Percentiles rank a stretch among this genome's conserved stretches.
phyloP scores from a whole-genome alignment of 2,113 vertebrate genomes.

The Pachypanchax playfairii region DNA sequence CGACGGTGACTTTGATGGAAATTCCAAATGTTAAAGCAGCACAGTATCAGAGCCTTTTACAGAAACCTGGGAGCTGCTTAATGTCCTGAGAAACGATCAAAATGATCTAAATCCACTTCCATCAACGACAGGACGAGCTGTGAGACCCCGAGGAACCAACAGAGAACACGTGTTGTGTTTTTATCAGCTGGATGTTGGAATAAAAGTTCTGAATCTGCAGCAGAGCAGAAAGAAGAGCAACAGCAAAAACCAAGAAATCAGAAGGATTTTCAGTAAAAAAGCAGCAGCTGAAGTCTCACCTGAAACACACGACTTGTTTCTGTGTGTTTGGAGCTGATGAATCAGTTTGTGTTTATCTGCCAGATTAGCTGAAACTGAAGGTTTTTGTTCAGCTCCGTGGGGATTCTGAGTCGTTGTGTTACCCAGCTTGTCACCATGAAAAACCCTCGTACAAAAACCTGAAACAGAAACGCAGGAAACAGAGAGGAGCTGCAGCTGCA shows the following conservation, averaged over 20 bases:
- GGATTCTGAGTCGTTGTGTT: constrained; percentile 44
- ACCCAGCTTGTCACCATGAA: constrained; percentile 26
- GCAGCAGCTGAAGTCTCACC: rapidly evolving
- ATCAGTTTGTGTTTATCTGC: rapidly evolving
- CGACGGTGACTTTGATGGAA: constrained; percentile 27
- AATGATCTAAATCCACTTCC: not conserved
- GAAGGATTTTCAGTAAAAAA: not conserved
- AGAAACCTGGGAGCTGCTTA: constrained; percentile 35
- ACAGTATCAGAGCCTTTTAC: constrained; percentile 35
- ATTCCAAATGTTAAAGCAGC: constrained; percentile 26
- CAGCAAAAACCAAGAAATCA: not conserved
- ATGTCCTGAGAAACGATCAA: rapidly evolving
- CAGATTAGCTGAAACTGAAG: not conserved
- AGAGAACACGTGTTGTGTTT: rapidly evolving
- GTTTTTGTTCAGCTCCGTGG: constrained; percentile 60
- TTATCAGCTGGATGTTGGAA: not conserved
- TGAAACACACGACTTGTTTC: rapidly evolving
- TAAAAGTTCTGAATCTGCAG: rapidly evolving
- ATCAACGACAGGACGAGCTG: rapidly evolving
- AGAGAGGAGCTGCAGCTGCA: constrained; percentile 3
- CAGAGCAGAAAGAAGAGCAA: not conserved
- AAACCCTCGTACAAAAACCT: constrained; percentile 56
- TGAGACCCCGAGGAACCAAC: not conserved
- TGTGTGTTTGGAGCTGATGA: rapidly evolving
- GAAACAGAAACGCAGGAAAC: not conserved